These are phyloP conservation scores for Zaprionus ornatus DNA, from an alignment of 1,140 invertebrate genomes.

Conservation along the genomic window DNA sequence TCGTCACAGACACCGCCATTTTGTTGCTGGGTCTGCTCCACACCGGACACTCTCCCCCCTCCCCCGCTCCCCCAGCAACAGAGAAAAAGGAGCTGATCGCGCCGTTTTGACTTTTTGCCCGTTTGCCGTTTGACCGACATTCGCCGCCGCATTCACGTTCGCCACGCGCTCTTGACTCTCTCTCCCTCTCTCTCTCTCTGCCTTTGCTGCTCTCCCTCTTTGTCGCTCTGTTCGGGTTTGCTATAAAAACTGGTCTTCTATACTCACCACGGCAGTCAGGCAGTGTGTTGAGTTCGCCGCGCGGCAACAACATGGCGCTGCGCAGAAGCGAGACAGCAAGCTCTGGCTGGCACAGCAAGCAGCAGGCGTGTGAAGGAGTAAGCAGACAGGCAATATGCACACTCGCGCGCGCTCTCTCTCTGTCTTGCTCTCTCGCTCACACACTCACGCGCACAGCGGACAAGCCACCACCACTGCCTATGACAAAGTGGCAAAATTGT, in stretches of 20 bases:
- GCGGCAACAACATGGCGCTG: conserved; percentile 68
- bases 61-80: too few species aligned
- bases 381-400: conserved; percentile 1
- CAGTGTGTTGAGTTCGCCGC: conserved; percentile 17
- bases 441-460: neutral
- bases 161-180: neutral
- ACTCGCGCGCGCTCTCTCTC: neutral
- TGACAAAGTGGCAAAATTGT: conserved; percentile 70
- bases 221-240: neutral
- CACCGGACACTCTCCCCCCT: neutral
- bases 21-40: neutral
- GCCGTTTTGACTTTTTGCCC: conserved; percentile 4
- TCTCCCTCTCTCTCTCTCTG: neutral
- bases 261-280: conserved; percentile 36
- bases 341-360: neutral
- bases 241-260: conserved; percentile 40
- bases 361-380: neutral
- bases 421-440: neutral
- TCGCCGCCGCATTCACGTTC: conserved; percentile 3
- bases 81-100: neutral
- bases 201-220: neutral
- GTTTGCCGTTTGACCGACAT: conserved; percentile 44
- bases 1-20: neutral
- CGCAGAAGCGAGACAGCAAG: conserved; percentile 34
- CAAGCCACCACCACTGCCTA: conserved; percentile 38